Evolutionary conservation across 2,888 invertebrate species (phyloP).

Genomic region (Cynaeus angustus): DNA sequence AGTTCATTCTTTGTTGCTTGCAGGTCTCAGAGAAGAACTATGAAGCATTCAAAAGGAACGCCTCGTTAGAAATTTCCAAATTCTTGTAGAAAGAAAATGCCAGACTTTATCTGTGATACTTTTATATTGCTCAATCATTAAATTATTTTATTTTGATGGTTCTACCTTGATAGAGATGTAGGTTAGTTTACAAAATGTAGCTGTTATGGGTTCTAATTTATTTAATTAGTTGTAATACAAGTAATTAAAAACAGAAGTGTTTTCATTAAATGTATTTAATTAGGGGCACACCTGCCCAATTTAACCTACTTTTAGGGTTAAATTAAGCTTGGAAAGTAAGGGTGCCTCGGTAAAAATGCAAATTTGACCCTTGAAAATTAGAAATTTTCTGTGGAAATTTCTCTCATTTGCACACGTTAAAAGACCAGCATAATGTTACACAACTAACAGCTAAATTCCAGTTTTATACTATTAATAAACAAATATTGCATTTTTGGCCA

Average conservation of each 20-base stretch:
- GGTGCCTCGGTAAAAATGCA: too few relatives aligned
- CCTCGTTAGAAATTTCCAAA: constrained; percentile 66
- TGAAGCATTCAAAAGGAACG: constrained; percentile 64
- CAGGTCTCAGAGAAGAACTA: constrained; percentile 65
- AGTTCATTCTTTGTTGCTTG: constrained; percentile 49
- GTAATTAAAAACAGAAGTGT: constrained; percentile 8
- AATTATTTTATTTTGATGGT: constrained; percentile 12
- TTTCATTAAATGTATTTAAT: background rate
- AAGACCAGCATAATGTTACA: too few relatives aligned
- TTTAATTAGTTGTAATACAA: constrained; percentile 1
- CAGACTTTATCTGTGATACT: constrained; percentile 54
- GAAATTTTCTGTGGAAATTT: too few relatives aligned
- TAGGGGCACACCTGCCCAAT: background rate
- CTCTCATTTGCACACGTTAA: background rate
- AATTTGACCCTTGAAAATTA: too few relatives aligned
- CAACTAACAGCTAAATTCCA: too few relatives aligned
- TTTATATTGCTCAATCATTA: constrained; percentile 42
- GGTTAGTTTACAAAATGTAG: constrained; percentile 6
- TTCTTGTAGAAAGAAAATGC: constrained; percentile 60
- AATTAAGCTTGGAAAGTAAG: too few relatives aligned
- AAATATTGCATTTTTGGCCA: too few relatives aligned
- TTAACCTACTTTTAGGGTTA: too few relatives aligned
- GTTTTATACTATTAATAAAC: too few relatives aligned
- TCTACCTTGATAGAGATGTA: background rate
- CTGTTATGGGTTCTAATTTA: background rate